A percentile compares a stretch with the other conserved stretches of the same genome.
These are phyloP conservation scores for Chrysina gloriosa DNA, from an alignment of 2,888 invertebrate species.

Conservation along the genomic window DNA sequence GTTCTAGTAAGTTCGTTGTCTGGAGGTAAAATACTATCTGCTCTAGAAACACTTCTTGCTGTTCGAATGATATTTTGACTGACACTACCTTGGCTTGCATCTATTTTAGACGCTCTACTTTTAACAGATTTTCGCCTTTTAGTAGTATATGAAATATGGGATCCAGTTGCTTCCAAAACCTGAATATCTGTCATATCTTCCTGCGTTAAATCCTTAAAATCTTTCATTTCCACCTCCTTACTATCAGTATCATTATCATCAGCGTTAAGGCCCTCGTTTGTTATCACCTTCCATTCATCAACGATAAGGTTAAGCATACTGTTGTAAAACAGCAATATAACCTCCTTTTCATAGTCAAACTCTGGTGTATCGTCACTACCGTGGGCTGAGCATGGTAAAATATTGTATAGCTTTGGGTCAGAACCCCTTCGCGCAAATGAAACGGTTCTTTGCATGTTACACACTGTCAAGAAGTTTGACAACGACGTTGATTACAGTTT, in stretches of 20 bases:
- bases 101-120: not conserved
- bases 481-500: too few species aligned
- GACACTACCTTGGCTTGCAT: not conserved
- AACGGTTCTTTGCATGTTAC: slow-evolving; percentile 10
- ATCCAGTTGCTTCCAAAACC: slow-evolving; percentile 34
- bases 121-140: slow-evolving; percentile 22
- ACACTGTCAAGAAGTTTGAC: not conserved
- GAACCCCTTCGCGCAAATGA: slow-evolving; percentile 2
- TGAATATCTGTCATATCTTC: slow-evolving; percentile 41
- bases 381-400: too few species aligned
- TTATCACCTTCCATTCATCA: slow-evolving; percentile 42
- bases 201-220: slow-evolving; percentile 45
- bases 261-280: not conserved
- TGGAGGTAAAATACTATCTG: not conserved
- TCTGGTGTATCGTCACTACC: not conserved
- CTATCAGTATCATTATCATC: not conserved
- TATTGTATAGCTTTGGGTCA: not conserved
- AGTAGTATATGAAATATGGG: slow-evolving; percentile 44
- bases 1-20: too few species aligned
- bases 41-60: not conserved
- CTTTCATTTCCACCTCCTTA: slow-evolving; percentile 37
- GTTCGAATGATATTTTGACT: not conserved
- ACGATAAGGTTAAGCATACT: slow-evolving; percentile 51
- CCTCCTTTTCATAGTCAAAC: slow-evolving; percentile 49
- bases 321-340: slow-evolving; percentile 52